Evolutionary conservation across 2,797 vertebrate species (phyloP).

Genomic region (Sparidentex hasta): DNA sequence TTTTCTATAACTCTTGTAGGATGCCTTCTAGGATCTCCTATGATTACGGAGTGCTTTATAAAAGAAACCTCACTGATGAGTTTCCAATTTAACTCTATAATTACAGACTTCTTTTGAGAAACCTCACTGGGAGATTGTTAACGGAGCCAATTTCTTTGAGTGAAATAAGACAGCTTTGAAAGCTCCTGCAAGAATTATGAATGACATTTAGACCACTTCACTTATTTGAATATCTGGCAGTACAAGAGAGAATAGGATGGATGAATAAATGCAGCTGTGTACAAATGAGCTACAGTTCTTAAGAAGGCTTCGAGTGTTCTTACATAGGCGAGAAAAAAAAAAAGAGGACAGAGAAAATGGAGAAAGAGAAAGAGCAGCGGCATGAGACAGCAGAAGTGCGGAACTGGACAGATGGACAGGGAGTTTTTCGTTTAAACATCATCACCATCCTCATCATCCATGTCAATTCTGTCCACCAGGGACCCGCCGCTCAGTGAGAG

Average conservation of each 20-base stretch:
- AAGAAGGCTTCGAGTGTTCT: background rate
- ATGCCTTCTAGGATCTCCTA: constrained; percentile 1
- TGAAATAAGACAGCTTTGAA: constrained; percentile 15
- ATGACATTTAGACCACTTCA: constrained; percentile 23
- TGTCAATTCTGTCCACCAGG: constrained; percentile 77
- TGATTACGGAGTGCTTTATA: constrained; percentile 4
- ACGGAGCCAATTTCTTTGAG: background rate
- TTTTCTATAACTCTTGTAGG: background rate
- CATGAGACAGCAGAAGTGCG: constrained; percentile 35
- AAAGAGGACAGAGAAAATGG: constrained; percentile 3
- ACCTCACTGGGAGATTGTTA: constrained; percentile 1
- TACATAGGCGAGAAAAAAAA: background rate
- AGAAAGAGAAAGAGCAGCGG: constrained; percentile 4
- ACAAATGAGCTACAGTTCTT: constrained; percentile 5
- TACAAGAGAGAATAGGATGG: background rate
- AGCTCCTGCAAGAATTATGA: background rate
- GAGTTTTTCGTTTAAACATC: constrained; percentile 77
- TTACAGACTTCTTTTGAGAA: constrained; percentile 18
- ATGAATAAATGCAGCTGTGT: background rate
- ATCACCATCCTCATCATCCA: constrained; percentile 85
- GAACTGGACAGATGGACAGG: constrained; percentile 80
- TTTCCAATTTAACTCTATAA: constrained; percentile 24
- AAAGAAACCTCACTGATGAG: constrained; percentile 9
- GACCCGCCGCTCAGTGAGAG: constrained; percentile 74
- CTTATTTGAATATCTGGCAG: constrained; percentile 1